phyloP scores from a whole-genome alignment of 2,888 invertebrate species.

The Drosophila antonietae region DNA sequence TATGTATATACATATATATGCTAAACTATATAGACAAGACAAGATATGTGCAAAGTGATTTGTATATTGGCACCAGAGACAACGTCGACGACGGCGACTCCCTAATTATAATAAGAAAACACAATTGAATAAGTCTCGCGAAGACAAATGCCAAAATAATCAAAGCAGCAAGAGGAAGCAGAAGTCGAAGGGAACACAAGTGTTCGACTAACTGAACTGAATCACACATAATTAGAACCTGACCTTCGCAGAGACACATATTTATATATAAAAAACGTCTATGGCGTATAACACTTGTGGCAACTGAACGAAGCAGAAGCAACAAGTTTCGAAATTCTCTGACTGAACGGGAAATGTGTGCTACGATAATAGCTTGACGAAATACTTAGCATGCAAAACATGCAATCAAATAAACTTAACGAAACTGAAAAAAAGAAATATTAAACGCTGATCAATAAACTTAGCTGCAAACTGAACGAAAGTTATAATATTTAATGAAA shows the following conservation, averaged over 20 bases:
- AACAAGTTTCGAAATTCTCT: conserved; percentile 34
- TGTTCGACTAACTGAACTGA: conserved; percentile 28
- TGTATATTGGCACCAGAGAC: conserved; percentile 47
- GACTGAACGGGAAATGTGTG: not conserved
- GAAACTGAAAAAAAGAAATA: not conserved
- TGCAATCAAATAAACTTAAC: conserved; percentile 2
- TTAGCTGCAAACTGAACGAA: not conserved
- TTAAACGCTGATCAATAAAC: not conserved
- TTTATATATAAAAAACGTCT: conserved; percentile 5
- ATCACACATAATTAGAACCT: conserved; percentile 39
- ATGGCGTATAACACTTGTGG: conserved; percentile 36
- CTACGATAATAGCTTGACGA: conserved; percentile 6
- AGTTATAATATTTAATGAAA: no score
- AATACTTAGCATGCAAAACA: conserved; percentile 12
- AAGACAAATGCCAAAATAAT: conserved; percentile 14
- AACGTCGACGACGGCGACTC: conserved; percentile 24
- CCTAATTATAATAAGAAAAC: conserved; percentile 47
- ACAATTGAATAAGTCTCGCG: conserved; percentile 1
- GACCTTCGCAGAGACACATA: conserved; percentile 55
- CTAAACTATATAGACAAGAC: conserved; percentile 13
- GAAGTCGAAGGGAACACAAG: conserved; percentile 31
- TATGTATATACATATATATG: conserved; percentile 16
- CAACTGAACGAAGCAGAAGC: conserved; percentile 19
- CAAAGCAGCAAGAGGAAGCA: not conserved
- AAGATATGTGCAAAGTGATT: conserved; percentile 42